phyloP scores from a whole-genome alignment of 2,113 vertebrate species.

The Carassius auratus region DNA sequence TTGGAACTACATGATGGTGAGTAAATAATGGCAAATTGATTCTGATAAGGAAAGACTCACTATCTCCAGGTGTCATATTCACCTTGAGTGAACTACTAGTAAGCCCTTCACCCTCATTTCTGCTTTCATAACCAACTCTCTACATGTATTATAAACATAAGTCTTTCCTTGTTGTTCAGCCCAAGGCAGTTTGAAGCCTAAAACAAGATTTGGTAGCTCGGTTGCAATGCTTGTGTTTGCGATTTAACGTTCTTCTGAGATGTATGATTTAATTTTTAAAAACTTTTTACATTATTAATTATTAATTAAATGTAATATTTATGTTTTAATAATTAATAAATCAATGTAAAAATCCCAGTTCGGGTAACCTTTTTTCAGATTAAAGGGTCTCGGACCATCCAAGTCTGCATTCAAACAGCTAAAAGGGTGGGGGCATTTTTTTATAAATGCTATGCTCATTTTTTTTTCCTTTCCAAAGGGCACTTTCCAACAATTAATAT shows the following conservation, averaged over 20 bases:
- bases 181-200: slow-evolving; percentile 15
- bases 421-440: background rate
- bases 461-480: background rate
- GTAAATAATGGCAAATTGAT: background rate
- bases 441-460: background rate
- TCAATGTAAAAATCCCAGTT: background rate
- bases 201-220: background rate
- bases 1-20: background rate
- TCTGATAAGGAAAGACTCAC: background rate
- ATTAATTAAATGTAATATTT: background rate
- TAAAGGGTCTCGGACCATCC: background rate
- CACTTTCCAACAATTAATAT: background rate
- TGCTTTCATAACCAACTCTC: slow-evolving; percentile 19
- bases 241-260: background rate
- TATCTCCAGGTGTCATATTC: background rate
- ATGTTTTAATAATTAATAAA: background rate
- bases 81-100: slow-evolving; percentile 2
- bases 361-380: background rate
- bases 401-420: background rate
- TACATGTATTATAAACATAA: slow-evolving; percentile 3
- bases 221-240: slow-evolving; percentile 5
- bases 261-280: background rate
- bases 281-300: background rate
- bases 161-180: background rate
- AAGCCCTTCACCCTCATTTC: background rate